These are phyloP conservation scores for Amiota minor DNA, from an alignment of 2,888 invertebrate genomes.

Conservation along the genomic window DNA sequence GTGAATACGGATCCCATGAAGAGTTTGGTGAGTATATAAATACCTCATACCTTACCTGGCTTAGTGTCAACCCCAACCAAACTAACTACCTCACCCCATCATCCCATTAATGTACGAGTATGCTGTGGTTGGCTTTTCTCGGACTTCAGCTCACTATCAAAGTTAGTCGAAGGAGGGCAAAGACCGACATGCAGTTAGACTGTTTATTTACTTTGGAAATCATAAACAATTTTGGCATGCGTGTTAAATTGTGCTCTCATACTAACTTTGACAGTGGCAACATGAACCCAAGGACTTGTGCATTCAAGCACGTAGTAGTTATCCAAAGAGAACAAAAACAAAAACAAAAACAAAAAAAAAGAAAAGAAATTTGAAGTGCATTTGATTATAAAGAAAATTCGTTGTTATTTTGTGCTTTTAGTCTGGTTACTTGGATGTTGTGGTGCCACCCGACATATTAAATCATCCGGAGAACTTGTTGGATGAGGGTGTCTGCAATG, in stretches of 20 bases:
- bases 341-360: too few species aligned
- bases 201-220: slow-evolving; percentile 8
- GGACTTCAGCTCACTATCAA: too few species aligned
- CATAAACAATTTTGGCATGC: slow-evolving; percentile 10
- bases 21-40: slow-evolving; percentile 80
- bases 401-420: slow-evolving; percentile 67
- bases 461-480: slow-evolving; percentile 74
- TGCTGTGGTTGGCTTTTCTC: not conserved
- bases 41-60: slow-evolving; percentile 42
- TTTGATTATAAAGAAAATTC: not conserved
- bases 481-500: slow-evolving; percentile 84
- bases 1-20: slow-evolving; percentile 94
- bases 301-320: too few species aligned
- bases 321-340: not conserved
- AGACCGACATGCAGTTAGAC: too few species aligned
- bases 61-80: slow-evolving; percentile 11
- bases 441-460: slow-evolving; percentile 89
- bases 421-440: slow-evolving; percentile 91
- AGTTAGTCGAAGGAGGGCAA: too few species aligned
- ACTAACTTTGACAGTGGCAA: too few species aligned
- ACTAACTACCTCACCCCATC: not conserved
- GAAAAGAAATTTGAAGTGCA: not conserved
- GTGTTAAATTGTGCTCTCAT: not conserved
- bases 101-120: not conserved
- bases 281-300: too few species aligned